Percentiles rank a stretch among this genome's conserved stretches.
Evolutionary conservation across 2,797 vertebrate genomes (phyloP).

Genomic region (Darevskia nairensis): DNA sequence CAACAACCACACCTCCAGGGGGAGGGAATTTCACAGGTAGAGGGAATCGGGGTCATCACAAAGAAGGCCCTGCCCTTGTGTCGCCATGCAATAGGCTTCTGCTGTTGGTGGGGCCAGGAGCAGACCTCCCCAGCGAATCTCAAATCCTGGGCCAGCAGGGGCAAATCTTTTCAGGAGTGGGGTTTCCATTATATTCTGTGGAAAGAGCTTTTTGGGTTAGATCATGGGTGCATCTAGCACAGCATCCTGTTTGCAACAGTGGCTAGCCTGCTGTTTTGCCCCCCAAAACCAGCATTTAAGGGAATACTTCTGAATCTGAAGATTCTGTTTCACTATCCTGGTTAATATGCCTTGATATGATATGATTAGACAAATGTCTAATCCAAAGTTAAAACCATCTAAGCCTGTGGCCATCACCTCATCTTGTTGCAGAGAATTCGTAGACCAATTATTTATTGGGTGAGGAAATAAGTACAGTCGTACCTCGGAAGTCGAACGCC

Average conservation of each 20-base stretch:
- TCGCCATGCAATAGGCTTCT: too few relatives aligned
- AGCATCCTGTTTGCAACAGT: neutral
- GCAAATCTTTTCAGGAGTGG: neutral
- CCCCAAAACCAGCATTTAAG: neutral
- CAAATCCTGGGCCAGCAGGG: too few relatives aligned
- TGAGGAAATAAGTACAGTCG: neutral
- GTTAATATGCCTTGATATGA: neutral
- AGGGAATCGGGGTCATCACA: too few relatives aligned
- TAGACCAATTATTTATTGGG: neutral
- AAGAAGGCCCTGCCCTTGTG: too few relatives aligned
- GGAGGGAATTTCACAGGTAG: too few relatives aligned
- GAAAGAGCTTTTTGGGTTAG: neutral
- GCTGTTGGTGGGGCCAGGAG: too few relatives aligned
- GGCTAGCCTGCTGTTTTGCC: neutral
- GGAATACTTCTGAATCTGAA: neutral
- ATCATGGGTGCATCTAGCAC: neutral
- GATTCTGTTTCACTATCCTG: neutral
- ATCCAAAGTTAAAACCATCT: neutral
- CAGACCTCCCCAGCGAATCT: too few relatives aligned
- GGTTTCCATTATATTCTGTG: neutral
- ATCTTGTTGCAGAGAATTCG: neutral
- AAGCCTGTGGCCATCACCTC: neutral
- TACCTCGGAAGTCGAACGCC: too few relatives aligned
- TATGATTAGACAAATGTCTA: too few relatives aligned
- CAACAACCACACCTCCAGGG: too few relatives aligned